These are phyloP conservation scores for Leucoma salicis DNA, from an alignment of 2,888 invertebrate genomes.

Conservation along the genomic window DNA sequence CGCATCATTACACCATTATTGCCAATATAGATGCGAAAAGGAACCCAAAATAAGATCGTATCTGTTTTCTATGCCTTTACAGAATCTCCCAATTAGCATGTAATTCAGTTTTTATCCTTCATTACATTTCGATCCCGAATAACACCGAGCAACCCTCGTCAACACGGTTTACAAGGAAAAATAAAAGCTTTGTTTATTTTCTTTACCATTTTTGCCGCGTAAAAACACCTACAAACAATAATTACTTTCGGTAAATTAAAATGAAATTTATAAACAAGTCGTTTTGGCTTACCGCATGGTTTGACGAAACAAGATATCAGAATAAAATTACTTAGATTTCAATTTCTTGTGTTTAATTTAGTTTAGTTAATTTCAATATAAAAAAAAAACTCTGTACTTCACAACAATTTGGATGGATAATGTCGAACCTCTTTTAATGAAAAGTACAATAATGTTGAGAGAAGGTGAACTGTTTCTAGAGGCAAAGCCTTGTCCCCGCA, in stretches of 20 bases:
- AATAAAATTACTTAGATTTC: too few relatives aligned
- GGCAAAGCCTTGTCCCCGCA: too few relatives aligned
- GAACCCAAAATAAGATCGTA: slow-evolving; percentile 37
- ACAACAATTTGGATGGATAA: too few relatives aligned
- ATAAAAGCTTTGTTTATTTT: slow-evolving; percentile 57
- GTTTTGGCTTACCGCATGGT: background rate
- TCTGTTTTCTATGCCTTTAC: slow-evolving; percentile 44
- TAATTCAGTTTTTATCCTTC: slow-evolving; percentile 74
- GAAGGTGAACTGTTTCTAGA: too few relatives aligned
- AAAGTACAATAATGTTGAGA: too few relatives aligned
- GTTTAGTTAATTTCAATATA: too few relatives aligned
- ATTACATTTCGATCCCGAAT: slow-evolving; percentile 68
- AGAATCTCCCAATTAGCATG: slow-evolving; percentile 73
- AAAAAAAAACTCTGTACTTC: too few relatives aligned
- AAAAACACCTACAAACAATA: slow-evolving; percentile 18
- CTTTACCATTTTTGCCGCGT: slow-evolving; percentile 26
- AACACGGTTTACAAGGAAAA: slow-evolving; percentile 63
- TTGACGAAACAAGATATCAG: too few relatives aligned
- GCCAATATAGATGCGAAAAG: slow-evolving; percentile 50
- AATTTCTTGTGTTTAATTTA: too few relatives aligned
- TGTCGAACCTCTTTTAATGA: too few relatives aligned
- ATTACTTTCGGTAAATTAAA: slow-evolving; percentile 11
- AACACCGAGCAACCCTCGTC: slow-evolving; percentile 68
- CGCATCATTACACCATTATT: slow-evolving; percentile 57
- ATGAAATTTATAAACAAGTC: background rate